Percentiles rank a stretch among this genome's conserved stretches.
These are phyloP conservation scores for Pentalonia nigronervosa DNA, from an alignment of 1,140 invertebrate genomes.

Conservation along the genomic window DNA sequence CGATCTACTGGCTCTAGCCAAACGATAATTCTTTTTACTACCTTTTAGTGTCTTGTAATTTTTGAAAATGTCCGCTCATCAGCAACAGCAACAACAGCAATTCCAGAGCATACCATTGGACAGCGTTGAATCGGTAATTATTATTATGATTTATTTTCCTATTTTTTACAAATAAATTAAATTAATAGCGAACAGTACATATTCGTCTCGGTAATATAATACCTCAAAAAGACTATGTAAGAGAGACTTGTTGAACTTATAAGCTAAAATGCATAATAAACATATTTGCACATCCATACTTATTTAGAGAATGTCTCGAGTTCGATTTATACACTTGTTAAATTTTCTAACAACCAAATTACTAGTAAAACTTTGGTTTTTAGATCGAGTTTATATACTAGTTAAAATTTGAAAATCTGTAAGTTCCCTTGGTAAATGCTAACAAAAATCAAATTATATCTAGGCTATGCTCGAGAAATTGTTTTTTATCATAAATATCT, in stretches of 20 bases:
- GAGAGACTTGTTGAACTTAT: neutral
- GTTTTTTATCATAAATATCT: no score
- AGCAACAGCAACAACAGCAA: conserved; percentile 31
- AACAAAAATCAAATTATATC: no score
- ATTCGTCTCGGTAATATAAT: neutral
- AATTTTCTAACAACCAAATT: no score
- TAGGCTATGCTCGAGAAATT: no score
- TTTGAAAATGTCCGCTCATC: conserved; percentile 3
- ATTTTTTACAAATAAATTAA: neutral
- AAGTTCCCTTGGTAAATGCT: no score
- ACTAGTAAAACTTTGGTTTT: no score
- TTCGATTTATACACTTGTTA: no score
- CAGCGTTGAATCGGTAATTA: conserved; percentile 54
- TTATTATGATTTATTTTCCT: neutral
- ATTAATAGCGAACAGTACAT: neutral
- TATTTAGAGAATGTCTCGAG: no score
- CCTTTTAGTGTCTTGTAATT: neutral
- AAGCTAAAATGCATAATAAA: neutral
- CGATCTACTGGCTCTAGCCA: neutral
- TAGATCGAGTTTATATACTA: no score
- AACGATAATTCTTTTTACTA: neutral
- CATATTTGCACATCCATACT: neutral
- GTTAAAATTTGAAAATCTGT: no score
- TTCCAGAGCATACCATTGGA: conserved; percentile 58
- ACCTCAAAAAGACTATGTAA: neutral